These are phyloP conservation scores for Neodiprion virginianus DNA, from an alignment of 1,140 invertebrate species.

Conservation along the genomic window DNA sequence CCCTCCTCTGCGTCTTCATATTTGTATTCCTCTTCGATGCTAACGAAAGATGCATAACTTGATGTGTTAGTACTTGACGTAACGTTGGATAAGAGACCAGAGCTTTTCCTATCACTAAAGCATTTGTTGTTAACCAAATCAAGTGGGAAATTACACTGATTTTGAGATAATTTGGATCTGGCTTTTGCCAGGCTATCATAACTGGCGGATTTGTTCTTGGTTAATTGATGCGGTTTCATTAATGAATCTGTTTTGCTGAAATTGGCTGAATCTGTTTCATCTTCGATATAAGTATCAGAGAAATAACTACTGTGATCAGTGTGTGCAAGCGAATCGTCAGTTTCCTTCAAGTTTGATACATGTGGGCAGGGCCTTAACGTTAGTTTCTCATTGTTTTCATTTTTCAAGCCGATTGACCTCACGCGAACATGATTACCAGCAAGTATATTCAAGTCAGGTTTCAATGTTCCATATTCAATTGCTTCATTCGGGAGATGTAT, in stretches of 20 bases:
- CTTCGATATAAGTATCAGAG: not conserved
- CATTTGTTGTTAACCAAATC: not conserved
- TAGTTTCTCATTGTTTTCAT: not conserved
- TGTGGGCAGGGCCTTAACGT: not conserved
- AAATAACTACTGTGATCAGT: not conserved
- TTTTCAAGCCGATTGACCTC: not conserved
- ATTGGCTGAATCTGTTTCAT: not conserved
- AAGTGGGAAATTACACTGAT: not conserved
- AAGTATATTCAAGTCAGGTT: not conserved
- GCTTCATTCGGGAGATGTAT: not conserved
- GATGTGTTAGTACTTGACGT: not conserved
- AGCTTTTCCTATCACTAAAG: not conserved
- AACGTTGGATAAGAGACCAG: not conserved
- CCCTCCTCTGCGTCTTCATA: constrained; percentile 77
- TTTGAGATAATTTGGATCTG: not conserved
- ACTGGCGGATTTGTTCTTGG: not conserved
- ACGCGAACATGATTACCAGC: not conserved
- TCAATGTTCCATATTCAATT: not conserved
- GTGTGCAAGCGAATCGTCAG: not conserved
- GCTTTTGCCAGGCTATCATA: not conserved
- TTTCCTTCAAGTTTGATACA: not conserved
- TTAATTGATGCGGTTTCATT: not conserved
- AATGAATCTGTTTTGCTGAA: not conserved
- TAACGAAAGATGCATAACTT: constrained; percentile 50
- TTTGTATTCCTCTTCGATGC: constrained; percentile 75